phyloP scores from a whole-genome alignment of 2,113 vertebrate genomes.

The Myodes glareolus region DNA sequence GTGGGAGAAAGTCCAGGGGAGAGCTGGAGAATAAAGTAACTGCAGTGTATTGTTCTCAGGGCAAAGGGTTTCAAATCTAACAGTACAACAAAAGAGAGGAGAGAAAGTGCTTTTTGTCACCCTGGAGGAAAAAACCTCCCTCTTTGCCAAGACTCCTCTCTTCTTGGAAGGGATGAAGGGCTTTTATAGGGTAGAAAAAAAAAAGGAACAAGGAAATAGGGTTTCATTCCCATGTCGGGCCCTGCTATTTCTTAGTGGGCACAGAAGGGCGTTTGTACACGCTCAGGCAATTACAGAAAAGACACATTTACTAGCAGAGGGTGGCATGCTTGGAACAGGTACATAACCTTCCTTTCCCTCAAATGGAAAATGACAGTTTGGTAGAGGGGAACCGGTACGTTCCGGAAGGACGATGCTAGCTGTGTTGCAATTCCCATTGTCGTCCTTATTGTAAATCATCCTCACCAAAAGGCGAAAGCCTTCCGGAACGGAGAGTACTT shows the following conservation, averaged over 20 bases:
- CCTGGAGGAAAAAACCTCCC: constrained; percentile 23
- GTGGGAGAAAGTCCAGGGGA: not conserved
- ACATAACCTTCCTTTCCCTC: not conserved
- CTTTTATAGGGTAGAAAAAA: constrained; percentile 67
- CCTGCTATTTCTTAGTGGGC: constrained; percentile 65
- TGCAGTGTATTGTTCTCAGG: constrained; percentile 51
- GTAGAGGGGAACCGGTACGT: constrained; percentile 32
- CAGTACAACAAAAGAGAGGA: constrained; percentile 67
- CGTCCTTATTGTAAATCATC: constrained; percentile 52
- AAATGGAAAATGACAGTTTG: constrained; percentile 49
- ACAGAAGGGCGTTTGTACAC: not conserved
- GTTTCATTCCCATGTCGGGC: constrained; percentile 57
- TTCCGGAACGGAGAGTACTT: not conserved
- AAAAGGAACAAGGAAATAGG: constrained; percentile 58
- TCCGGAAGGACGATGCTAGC: constrained; percentile 32
- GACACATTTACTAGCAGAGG: constrained; percentile 69
- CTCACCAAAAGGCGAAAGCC: constrained; percentile 15
- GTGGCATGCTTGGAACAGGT: constrained; percentile 57
- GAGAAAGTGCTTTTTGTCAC: constrained; percentile 67
- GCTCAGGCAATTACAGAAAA: constrained; percentile 53
- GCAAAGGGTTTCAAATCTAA: constrained; percentile 61
- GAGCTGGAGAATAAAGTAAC: constrained; percentile 40
- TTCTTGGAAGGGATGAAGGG: constrained; percentile 72
- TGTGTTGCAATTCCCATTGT: constrained; percentile 49
- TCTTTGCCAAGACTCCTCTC: constrained; percentile 66